Conservation (phyloP, 2,888 invertebrate species). For the Dryobotodes eremita region DNA sequence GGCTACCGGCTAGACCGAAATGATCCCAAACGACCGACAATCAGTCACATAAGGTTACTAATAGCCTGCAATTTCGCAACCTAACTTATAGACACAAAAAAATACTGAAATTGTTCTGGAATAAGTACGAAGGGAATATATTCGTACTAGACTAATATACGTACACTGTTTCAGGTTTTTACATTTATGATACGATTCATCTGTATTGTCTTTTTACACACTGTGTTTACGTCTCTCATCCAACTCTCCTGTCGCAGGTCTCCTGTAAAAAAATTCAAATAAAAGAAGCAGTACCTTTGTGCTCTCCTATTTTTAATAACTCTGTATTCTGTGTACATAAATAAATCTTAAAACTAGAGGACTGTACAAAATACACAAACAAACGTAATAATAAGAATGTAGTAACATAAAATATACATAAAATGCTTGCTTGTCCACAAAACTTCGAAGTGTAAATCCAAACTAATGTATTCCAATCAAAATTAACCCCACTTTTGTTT, state of each 20-base stretch:
- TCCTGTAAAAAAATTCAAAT: not conserved
- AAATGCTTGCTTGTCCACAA: not conserved
- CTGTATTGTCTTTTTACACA: not conserved
- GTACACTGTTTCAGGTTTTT: not conserved
- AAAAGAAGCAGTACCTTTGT: not conserved
- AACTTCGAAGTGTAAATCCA: not conserved
- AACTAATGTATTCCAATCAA: not conserved
- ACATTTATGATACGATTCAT: not conserved
- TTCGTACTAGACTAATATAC: not conserved
- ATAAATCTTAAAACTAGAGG: too few relatives aligned
- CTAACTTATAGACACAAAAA: slow-evolving; percentile 35
- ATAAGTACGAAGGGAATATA: not conserved
- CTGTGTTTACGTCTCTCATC: not conserved
- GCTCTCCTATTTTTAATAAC: not conserved
- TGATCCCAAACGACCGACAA: slow-evolving; percentile 33
- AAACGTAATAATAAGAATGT: not conserved
- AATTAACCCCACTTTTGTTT: not conserved
- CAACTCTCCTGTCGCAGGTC: not conserved
- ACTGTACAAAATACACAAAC: too few relatives aligned
- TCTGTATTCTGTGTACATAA: not conserved
- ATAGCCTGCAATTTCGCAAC: slow-evolving; percentile 26
- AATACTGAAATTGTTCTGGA: not conserved
- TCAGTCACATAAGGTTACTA: slow-evolving; percentile 22
- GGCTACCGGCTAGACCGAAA: slow-evolving; percentile 29
- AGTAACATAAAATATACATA: not conserved